Evolutionary conservation across 2,888 invertebrate species (phyloP).

Genomic region (Cheilosia vulpina): DNA sequence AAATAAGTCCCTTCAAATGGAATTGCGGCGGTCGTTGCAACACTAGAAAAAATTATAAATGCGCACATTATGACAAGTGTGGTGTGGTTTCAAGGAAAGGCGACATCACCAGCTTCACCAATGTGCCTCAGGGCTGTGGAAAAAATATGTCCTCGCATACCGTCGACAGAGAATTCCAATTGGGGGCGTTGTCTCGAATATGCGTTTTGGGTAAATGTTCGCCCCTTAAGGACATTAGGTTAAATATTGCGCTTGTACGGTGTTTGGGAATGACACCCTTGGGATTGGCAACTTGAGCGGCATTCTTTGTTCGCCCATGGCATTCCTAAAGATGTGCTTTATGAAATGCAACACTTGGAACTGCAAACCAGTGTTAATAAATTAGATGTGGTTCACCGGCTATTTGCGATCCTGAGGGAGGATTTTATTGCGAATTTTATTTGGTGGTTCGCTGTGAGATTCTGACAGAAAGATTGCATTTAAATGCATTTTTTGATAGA

Average conservation of each 20-base stretch:
- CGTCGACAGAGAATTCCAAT: background rate
- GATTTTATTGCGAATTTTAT: background rate
- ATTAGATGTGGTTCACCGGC: constrained; percentile 2
- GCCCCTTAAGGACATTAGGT: constrained; percentile 27
- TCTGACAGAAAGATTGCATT: background rate
- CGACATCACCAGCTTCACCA: constrained; percentile 3
- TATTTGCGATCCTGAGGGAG: constrained; percentile 7
- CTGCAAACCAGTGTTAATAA: constrained; percentile 17
- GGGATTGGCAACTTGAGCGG: constrained; percentile 21
- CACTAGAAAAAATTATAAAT: constrained; percentile 21
- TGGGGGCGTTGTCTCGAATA: constrained; percentile 15
- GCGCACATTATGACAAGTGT: constrained; percentile 20
- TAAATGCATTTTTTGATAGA: no score
- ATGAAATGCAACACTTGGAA: constrained; percentile 30
- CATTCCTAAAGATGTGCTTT: background rate
- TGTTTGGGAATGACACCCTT: constrained; percentile 24
- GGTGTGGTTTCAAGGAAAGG: background rate
- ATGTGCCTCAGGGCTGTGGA: constrained; percentile 5
- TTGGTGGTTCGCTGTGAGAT: background rate
- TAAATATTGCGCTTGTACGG: constrained; percentile 20
- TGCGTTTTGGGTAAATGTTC: constrained; percentile 4
- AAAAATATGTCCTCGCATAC: background rate
- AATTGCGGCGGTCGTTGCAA: constrained; percentile 19
- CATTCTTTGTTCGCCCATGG: background rate
- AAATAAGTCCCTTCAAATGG: constrained; percentile 10